Evolutionary conservation across 2,797 vertebrate species (phyloP), one percentile per base, ranked within the genome.

Genomic region (Graptemys geographica): DNA sequence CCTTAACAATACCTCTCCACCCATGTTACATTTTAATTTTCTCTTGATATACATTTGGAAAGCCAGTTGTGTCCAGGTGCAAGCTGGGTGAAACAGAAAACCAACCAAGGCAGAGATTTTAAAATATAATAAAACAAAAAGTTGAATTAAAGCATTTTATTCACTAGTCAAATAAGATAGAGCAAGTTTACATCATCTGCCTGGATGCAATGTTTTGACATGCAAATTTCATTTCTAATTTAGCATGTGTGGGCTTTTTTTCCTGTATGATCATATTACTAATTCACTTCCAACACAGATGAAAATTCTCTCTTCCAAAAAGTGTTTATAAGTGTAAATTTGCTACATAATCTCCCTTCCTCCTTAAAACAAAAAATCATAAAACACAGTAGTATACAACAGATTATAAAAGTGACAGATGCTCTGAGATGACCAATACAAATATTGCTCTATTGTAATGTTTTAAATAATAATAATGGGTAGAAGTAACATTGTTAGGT

Each of bases 181-280:
- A 69, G 59, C 91, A 90, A 91, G 82, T 10, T 23, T 95, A 86
- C 92, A 96, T 97, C 94, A 91, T 96, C 92, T 95, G 95, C 92
- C 90, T 94, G 83, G 23, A 65, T 28, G 8, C 8, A 84, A 86
- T 83, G 62, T 92, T 96, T 96, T 96, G 84, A 95, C 92, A 96
- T 89, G 95, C 86, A 97, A 95, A 96, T 97, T 95, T 92, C 76
- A 27, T 93, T 95, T 93, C 90, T 41, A 41, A 72, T 8, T 59
- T 13, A 0, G 57, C 59, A 86, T 91, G 69, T 72, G 69, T 25
- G 69, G 18, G 27, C 1, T 96, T 90, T 96, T 53, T 93, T 37
- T 69, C 59, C 90, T 96, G 85, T 78, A 80, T 95, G 93, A 91
- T 88, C 89, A 72, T 41, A 78, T 65, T 88, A n/a, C 44, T 89